phyloP scores from a whole-genome alignment of 2,888 invertebrate genomes.

The Latheticus oryzae region DNA sequence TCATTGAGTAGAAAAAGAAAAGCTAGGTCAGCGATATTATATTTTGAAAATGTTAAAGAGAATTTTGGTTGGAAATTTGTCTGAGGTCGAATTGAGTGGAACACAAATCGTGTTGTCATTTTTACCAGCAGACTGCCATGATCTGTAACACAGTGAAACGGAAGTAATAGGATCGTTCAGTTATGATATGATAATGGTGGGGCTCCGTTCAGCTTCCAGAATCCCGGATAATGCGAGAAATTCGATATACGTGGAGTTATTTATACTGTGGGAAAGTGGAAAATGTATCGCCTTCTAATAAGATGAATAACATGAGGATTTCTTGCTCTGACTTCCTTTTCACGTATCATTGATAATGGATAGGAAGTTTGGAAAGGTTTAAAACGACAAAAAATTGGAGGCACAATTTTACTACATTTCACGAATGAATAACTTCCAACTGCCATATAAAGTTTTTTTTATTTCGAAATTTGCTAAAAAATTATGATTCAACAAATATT shows the following conservation, averaged over 20 bases:
- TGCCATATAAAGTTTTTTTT: no score
- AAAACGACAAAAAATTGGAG: slow-evolving; percentile 14
- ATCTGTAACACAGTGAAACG: slow-evolving; percentile 38
- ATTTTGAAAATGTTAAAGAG: slow-evolving; percentile 31
- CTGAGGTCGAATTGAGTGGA: slow-evolving; percentile 33
- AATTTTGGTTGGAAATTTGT: slow-evolving; percentile 37
- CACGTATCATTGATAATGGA: slow-evolving; percentile 20
- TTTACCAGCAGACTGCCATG: slow-evolving; percentile 34
- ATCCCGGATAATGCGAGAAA: slow-evolving; percentile 41
- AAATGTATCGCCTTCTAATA: slow-evolving; percentile 39
- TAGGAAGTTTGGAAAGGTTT: slow-evolving; percentile 9
- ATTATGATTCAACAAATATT: no score
- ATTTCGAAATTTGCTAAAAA: no score
- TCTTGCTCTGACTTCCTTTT: slow-evolving; percentile 22
- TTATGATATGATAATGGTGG: slow-evolving; percentile 42
- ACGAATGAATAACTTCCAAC: no score
- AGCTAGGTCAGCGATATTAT: slow-evolving; percentile 33
- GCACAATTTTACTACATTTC: no score
- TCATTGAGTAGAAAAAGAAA: slow-evolving; percentile 22
- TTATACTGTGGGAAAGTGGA: slow-evolving; percentile 32
- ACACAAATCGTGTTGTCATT: slow-evolving; percentile 42
- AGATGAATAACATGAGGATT: slow-evolving; percentile 29
- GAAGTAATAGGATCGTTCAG: slow-evolving; percentile 42
- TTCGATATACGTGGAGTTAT: slow-evolving; percentile 43
- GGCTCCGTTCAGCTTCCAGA: slow-evolving; percentile 39